Conservation (phyloP, 2,797 vertebrate species). For the Bradypodion ventrale region DNA sequence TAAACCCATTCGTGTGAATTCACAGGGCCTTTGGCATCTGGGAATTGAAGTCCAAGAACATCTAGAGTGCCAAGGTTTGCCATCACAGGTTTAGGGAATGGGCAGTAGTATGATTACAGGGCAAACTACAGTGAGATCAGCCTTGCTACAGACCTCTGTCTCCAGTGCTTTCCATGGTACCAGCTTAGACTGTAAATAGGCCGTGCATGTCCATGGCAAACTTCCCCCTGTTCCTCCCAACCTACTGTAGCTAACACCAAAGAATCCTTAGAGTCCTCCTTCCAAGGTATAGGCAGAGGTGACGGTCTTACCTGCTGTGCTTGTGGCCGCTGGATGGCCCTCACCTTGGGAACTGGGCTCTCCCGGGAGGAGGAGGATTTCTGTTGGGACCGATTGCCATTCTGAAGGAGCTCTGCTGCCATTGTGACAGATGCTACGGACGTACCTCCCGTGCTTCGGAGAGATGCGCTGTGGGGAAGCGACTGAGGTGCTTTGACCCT, state of each 20-base stretch:
- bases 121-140: rapidly evolving
- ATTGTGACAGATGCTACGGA: conserved; percentile 69
- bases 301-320: conserved; percentile 79
- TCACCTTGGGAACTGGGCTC: conserved; percentile 81
- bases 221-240: neutral
- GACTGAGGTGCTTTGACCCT: conserved; percentile 78
- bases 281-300: neutral
- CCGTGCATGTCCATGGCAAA: neutral
- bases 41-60: too few species aligned
- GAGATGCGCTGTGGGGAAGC: conserved; percentile 81
- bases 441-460: conserved; percentile 84
- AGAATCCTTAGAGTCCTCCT: neutral
- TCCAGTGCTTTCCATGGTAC: neutral
- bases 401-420: conserved; percentile 77
- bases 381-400: conserved; percentile 78
- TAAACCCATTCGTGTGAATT: too few species aligned
- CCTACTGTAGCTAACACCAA: neutral
- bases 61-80: too few species aligned
- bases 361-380: conserved; percentile 83
- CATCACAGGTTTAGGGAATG: neutral
- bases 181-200: neutral
- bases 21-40: too few species aligned
- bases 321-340: conserved; percentile 79
- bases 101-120: neutral
- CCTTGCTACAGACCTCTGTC: neutral